phyloP scores from a whole-genome alignment of 2,797 vertebrate genomes.

The Pantherophis alleghaniensis region DNA sequence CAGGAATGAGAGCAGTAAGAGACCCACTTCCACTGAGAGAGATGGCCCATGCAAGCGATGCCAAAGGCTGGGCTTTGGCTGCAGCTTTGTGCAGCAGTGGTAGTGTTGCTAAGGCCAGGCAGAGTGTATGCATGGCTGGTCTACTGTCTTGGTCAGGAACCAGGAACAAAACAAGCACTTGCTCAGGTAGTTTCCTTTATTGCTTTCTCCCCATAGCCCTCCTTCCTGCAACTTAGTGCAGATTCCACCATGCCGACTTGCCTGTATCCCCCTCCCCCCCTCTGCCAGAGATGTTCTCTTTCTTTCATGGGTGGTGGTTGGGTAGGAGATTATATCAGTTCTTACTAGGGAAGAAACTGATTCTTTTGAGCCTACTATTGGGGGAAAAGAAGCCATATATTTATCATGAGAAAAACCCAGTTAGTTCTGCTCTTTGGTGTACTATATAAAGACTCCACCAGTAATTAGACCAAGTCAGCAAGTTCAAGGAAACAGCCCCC shows the following conservation, averaged over 20 bases:
- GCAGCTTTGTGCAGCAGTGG: not conserved
- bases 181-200: too few relatives aligned
- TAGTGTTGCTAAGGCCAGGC: not conserved
- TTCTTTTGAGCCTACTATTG: not conserved
- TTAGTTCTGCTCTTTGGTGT: not conserved
- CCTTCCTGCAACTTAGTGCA: too few relatives aligned
- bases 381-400: not conserved
- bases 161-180: not conserved
- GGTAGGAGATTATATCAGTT: not conserved
- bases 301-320: rapidly evolving
- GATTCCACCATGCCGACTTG: not conserved
- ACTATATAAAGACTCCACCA: not conserved
- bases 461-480: not conserved
- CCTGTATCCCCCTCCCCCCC: not conserved
- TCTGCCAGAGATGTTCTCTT: not conserved
- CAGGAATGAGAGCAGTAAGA: conserved; percentile 50
- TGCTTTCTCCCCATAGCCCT: not conserved
- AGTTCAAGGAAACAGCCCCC: not conserved
- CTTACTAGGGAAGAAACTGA: not conserved
- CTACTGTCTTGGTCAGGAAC: not conserved
- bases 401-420: not conserved
- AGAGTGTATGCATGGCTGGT: not conserved
- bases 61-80: not conserved
- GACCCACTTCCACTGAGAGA: conserved; percentile 61
- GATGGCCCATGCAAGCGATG: conserved; percentile 49